phyloP scores from a whole-genome alignment of 53 echinoderm and acorn worm species.

The Holothuria leucospilota region DNA sequence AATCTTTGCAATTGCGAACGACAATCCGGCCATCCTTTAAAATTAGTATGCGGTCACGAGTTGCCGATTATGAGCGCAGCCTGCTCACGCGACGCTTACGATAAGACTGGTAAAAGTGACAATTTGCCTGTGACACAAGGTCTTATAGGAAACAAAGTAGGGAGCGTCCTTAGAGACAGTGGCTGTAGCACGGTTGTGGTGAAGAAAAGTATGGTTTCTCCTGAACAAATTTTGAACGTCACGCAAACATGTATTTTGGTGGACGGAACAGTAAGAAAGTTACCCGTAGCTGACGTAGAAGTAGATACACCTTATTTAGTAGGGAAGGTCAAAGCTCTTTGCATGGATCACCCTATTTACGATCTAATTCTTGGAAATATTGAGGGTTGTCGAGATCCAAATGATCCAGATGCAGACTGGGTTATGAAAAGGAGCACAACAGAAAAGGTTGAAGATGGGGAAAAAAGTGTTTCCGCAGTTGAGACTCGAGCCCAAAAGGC shows the following conservation, averaged over 20 bases:
- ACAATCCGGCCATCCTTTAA: conserved; percentile 5
- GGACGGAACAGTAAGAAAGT: conserved; percentile 65
- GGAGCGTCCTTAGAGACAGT: conserved; percentile 59
- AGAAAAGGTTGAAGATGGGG: background rate
- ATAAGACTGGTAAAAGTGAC: background rate
- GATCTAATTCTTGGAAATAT: conserved; percentile 66
- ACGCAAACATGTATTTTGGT: conserved; percentile 49
- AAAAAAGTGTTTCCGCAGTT: conserved; percentile 28
- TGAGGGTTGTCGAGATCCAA: conserved; percentile 52
- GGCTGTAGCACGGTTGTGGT: conserved; percentile 69
- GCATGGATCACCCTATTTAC: conserved; percentile 65
- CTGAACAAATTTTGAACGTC: conserved; percentile 42
- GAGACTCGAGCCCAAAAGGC: conserved; percentile 57
- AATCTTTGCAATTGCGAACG: conserved; percentile 34
- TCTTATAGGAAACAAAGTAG: conserved; percentile 14
- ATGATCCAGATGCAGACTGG: conserved; percentile 46
- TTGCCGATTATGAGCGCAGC: conserved; percentile 58
- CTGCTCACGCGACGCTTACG: background rate
- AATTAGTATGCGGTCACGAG: conserved; percentile 42
- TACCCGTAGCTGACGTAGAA: conserved; percentile 50
- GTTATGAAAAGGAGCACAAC: background rate
- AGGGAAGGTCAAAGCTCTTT: conserved; percentile 61
- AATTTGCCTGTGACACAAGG: conserved; percentile 67
- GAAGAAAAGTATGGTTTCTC: conserved; percentile 44
- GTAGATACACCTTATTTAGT: too few relatives aligned